These are phyloP conservation scores for Calephelis perditalis DNA, from an alignment of 2,888 invertebrate species.

Conservation along the genomic window DNA sequence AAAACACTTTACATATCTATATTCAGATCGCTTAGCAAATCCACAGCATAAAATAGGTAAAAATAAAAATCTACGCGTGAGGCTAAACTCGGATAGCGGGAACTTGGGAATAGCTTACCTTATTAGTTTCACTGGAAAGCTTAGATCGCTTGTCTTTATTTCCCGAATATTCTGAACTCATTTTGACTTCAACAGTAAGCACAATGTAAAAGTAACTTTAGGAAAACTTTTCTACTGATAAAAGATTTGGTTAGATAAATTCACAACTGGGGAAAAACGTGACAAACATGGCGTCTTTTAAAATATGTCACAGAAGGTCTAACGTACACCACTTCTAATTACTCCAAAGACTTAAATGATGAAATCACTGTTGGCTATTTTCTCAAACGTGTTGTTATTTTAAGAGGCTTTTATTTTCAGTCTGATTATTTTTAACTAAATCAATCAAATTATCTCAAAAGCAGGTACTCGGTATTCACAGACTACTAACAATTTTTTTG, in stretches of 20 bases:
- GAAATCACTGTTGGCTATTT: not conserved
- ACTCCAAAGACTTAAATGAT: constrained; percentile 6
- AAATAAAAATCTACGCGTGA: constrained; percentile 52
- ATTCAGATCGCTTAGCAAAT: constrained; percentile 29
- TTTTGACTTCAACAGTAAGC: constrained; percentile 33
- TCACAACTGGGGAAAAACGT: constrained; percentile 67
- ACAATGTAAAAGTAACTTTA: constrained; percentile 17
- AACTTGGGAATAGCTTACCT: constrained; percentile 55
- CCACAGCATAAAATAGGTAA: constrained; percentile 30
- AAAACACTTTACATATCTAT: no score
- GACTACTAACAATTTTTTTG: constrained; percentile 8
- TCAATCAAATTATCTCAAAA: constrained; percentile 11
- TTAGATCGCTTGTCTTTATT: constrained; percentile 49
- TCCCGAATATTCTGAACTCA: constrained; percentile 50
- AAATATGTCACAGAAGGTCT: constrained; percentile 43
- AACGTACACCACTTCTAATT: constrained; percentile 13
- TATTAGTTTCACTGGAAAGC: constrained; percentile 44
- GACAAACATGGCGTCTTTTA: constrained; percentile 69
- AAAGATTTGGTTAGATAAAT: constrained; percentile 47
- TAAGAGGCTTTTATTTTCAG: not conserved
- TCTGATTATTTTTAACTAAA: constrained; percentile 15
- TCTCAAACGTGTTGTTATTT: not conserved
- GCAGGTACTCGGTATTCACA: not conserved
- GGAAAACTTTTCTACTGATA: constrained; percentile 30
- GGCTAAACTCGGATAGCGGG: constrained; percentile 54